Percentiles rank a stretch among this genome's conserved stretches.
Conservation (phyloP, 2,888 invertebrate genomes). For the Clostera curtula region DNA sequence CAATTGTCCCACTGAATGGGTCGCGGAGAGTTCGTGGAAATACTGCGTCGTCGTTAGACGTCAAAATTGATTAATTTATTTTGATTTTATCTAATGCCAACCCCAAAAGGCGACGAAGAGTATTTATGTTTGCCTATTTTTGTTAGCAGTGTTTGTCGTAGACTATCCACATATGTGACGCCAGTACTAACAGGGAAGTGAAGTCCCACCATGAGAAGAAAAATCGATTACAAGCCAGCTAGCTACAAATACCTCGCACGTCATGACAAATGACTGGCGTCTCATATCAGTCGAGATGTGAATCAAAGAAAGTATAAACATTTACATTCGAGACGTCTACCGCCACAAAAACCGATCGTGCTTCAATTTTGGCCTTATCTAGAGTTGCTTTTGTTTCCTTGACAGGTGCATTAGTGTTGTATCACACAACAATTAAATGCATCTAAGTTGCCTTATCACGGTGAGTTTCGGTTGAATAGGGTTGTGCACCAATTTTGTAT, state of each 20-base stretch:
- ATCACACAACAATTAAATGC: slow-evolving; percentile 73
- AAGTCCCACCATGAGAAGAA: background rate
- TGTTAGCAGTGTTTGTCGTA: too few relatives aligned
- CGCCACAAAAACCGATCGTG: slow-evolving; percentile 47
- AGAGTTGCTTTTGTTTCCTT: slow-evolving; percentile 64
- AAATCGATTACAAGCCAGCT: slow-evolving; percentile 13
- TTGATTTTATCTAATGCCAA: too few relatives aligned
- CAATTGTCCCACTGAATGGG: too few relatives aligned
- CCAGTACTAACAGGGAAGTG: background rate
- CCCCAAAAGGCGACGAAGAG: too few relatives aligned
- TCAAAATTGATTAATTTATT: too few relatives aligned
- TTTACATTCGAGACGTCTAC: slow-evolving; percentile 59
- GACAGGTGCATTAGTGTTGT: slow-evolving; percentile 73
- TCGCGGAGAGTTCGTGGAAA: too few relatives aligned
- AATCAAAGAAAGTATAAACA: slow-evolving; percentile 70
- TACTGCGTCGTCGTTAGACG: too few relatives aligned
- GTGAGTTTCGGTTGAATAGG: slow-evolving; percentile 34
- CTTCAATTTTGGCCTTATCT: slow-evolving; percentile 69
- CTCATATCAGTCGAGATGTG: slow-evolving; percentile 46
- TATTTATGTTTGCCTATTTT: too few relatives aligned
- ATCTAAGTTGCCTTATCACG: slow-evolving; percentile 58
- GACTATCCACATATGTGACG: too few relatives aligned
- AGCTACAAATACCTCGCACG: slow-evolving; percentile 20
- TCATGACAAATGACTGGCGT: slow-evolving; percentile 66
- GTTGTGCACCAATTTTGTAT: slow-evolving; percentile 9